These are phyloP conservation scores for Naso thynnoides DNA, from an alignment of 2,797 vertebrate genomes.

Conservation along the genomic window DNA sequence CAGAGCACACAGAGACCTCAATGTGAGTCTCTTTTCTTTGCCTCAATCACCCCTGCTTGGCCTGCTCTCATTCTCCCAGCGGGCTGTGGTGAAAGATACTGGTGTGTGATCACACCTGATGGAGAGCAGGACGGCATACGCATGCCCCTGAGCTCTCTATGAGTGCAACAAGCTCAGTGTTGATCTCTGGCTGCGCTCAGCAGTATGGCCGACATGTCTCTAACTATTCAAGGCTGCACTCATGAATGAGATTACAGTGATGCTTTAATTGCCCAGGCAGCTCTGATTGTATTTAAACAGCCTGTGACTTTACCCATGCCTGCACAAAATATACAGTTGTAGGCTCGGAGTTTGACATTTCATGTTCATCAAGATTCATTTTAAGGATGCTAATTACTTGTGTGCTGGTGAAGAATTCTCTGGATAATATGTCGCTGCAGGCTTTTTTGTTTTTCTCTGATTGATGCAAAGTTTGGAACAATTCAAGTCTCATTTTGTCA, in stretches of 20 bases:
- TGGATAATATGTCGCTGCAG: conserved; percentile 13
- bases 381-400: conserved; percentile 33
- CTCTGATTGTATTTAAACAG: conserved; percentile 1
- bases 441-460: conserved; percentile 13
- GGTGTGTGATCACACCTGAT: conserved; percentile 70
- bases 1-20: conserved; percentile 61
- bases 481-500: no score
- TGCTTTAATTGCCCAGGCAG: conserved; percentile 21
- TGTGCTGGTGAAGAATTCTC: conserved; percentile 12
- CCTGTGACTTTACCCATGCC: neutral
- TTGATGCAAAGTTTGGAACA: conserved; percentile 12
- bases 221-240: conserved; percentile 12
- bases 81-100: conserved; percentile 61
- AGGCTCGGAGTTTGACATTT: conserved; percentile 5
- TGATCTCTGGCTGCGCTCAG: conserved; percentile 53
- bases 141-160: conserved; percentile 51
- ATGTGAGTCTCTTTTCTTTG: conserved; percentile 42
- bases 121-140: conserved; percentile 41
- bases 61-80: conserved; percentile 59
- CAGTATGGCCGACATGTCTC: conserved; percentile 24
- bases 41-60: conserved; percentile 48
- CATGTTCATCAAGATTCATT: conserved; percentile 29
- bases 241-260: conserved; percentile 18
- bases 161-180: conserved; percentile 53
- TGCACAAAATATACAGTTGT: neutral